These are phyloP conservation scores for Coptodon rendalli DNA, from an alignment of 2,113 vertebrate species.

Conservation along the genomic window DNA sequence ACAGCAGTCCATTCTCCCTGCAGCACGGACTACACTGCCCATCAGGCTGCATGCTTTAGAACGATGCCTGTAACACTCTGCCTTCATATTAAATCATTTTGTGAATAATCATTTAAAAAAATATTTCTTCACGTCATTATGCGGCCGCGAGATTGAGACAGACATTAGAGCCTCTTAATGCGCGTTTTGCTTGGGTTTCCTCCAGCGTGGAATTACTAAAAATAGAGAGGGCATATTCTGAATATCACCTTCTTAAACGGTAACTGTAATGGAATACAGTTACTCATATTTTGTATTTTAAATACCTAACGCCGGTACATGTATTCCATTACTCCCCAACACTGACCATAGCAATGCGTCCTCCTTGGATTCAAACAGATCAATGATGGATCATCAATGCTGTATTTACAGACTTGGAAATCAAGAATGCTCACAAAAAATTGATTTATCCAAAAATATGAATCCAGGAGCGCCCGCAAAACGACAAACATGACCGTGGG, in stretches of 20 bases:
- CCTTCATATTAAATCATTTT: background rate
- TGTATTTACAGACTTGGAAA: fast-evolving
- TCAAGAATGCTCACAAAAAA: background rate
- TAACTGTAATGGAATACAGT: background rate
- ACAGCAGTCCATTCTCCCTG: too few species aligned
- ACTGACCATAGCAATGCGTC: background rate
- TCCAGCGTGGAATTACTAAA: background rate
- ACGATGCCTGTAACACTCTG: fast-evolving
- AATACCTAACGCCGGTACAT: background rate
- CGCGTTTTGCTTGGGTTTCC: fast-evolving
- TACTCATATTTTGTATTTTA: too few species aligned
- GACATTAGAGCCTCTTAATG: background rate
- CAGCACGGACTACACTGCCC: background rate
- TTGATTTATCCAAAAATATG: background rate
- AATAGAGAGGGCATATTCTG: background rate
- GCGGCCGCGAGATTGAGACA: fast-evolving
- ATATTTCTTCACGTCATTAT: background rate
- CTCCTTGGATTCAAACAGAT: background rate
- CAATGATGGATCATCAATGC: too few species aligned
- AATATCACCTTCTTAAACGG: background rate
- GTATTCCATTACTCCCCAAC: background rate
- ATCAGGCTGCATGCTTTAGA: background rate
- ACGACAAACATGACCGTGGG: background rate
- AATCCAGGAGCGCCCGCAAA: background rate
- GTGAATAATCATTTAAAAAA: background rate